phyloP scores from a whole-genome alignment of 2,888 invertebrate genomes.

The Luperina nickerlii region DNA sequence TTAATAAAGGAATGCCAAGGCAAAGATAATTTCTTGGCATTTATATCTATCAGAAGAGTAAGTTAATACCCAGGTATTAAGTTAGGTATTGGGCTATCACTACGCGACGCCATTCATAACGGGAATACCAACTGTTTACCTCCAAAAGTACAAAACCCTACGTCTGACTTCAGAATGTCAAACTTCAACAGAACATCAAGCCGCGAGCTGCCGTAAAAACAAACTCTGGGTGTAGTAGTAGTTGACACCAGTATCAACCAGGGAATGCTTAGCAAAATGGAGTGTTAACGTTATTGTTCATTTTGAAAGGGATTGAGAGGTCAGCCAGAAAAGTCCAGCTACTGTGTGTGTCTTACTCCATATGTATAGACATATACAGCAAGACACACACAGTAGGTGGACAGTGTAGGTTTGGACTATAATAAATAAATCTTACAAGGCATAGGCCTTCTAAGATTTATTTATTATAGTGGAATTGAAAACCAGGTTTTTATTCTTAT shows the following conservation, averaged over 20 bases:
- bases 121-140: neutral
- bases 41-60: neutral
- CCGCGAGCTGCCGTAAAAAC: slow-evolving; percentile 37
- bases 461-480: neutral
- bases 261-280: slow-evolving; percentile 14
- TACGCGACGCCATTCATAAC: neutral
- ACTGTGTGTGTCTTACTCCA: neutral
- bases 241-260: slow-evolving; percentile 27
- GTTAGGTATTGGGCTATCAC: neutral
- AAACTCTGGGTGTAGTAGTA: slow-evolving; percentile 16
- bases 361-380: neutral
- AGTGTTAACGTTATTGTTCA: neutral
- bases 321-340: neutral
- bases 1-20: neutral
- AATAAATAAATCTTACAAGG: no score
- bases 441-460: neutral
- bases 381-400: no score
- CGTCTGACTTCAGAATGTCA: slow-evolving; percentile 8
- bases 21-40: neutral
- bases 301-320: neutral
- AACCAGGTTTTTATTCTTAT: neutral
- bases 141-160: neutral
- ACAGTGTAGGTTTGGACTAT: no score
- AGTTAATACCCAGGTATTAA: neutral
- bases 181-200: slow-evolving; percentile 21